Percentiles rank a stretch among this genome's conserved stretches.
phyloP scores from a whole-genome alignment of 1,140 invertebrate species.

The Gryon sp. region DNA sequence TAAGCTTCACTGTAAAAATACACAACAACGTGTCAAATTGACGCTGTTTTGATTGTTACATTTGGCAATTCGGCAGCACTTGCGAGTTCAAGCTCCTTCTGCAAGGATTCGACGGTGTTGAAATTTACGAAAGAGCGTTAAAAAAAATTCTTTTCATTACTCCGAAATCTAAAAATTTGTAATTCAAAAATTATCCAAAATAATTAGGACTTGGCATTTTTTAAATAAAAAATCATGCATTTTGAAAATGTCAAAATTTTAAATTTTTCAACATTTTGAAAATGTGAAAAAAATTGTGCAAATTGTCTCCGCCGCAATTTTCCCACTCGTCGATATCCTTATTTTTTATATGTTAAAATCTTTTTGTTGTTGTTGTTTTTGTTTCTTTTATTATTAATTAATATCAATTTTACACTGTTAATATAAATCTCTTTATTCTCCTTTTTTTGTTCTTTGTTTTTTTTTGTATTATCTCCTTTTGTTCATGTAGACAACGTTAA shows the following conservation, averaged over 20 bases:
- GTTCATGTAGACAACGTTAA: slow-evolving; percentile 65
- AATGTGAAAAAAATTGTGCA: too few species aligned
- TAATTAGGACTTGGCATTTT: too few species aligned
- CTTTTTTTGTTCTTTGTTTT: slow-evolving; percentile 42
- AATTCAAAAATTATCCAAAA: too few species aligned
- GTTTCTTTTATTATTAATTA: slow-evolving; percentile 40
- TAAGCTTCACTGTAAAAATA: too few species aligned
- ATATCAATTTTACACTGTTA: slow-evolving; percentile 56
- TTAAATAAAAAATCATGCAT: too few species aligned
- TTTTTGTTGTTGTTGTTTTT: not conserved
- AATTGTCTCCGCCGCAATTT: slow-evolving; percentile 36
- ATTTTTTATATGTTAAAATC: too few species aligned
- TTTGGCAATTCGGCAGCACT: slow-evolving; percentile 76
- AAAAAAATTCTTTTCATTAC: too few species aligned
- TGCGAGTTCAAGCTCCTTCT: slow-evolving; percentile 71
- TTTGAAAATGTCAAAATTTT: too few species aligned
- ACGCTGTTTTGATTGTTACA: slow-evolving; percentile 76
- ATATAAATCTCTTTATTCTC: slow-evolving; percentile 61
- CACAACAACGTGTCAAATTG: slow-evolving; percentile 60
- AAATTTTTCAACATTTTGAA: too few species aligned
- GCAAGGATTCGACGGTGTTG: slow-evolving; percentile 49
- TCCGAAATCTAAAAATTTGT: not conserved
- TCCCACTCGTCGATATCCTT: slow-evolving; percentile 38
- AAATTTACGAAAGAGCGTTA: slow-evolving; percentile 37
- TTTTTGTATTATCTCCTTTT: slow-evolving; percentile 24